Percentiles rank a stretch among this genome's conserved stretches.
Evolutionary conservation across 2,797 vertebrate genomes (phyloP).

Genomic region (Rhinophrynus dorsalis): DNA sequence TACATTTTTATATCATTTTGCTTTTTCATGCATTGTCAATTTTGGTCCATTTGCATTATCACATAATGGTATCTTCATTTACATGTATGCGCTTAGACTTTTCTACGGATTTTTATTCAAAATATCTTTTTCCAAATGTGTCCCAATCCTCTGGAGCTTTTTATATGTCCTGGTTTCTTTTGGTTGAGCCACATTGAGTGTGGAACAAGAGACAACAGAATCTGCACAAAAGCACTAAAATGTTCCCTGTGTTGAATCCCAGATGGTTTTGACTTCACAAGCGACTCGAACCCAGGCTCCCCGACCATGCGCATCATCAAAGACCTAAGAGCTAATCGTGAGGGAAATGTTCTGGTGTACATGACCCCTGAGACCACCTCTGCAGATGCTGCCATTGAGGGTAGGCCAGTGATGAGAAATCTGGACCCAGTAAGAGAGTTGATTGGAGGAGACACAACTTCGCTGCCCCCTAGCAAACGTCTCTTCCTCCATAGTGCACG

Average conservation of each 20-base stretch:
- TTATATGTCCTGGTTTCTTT: not conserved
- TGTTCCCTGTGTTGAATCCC: constrained; percentile 96
- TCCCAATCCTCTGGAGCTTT: not conserved
- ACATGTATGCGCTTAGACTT: not conserved
- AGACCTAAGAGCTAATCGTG: constrained; percentile 86
- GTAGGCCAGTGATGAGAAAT: constrained; percentile 89
- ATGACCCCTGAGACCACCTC: constrained; percentile 80
- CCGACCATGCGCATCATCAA: constrained; percentile 83
- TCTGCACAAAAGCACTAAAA: constrained; percentile 66
- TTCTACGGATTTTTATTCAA: not conserved
- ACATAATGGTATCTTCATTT: not conserved
- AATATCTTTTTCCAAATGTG: not conserved
- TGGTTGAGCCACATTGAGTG: not conserved
- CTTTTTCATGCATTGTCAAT: not conserved
- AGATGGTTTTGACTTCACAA: constrained; percentile 99
- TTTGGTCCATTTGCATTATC: not conserved
- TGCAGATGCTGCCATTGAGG: constrained; percentile 92
- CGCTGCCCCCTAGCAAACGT: constrained; percentile 70
- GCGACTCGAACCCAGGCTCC: constrained; percentile 87
- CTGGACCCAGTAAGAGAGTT: constrained; percentile 79
- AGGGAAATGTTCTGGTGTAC: constrained; percentile 84
- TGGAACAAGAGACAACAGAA: constrained; percentile 53
- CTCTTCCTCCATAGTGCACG: constrained; percentile 73
- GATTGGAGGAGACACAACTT: constrained; percentile 74
- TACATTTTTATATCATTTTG: too few species aligned